Percentiles rank a stretch among this genome's conserved stretches.
phyloP scores from a whole-genome alignment of 2,113 vertebrate species.

The Glaucidium brasilianum region DNA sequence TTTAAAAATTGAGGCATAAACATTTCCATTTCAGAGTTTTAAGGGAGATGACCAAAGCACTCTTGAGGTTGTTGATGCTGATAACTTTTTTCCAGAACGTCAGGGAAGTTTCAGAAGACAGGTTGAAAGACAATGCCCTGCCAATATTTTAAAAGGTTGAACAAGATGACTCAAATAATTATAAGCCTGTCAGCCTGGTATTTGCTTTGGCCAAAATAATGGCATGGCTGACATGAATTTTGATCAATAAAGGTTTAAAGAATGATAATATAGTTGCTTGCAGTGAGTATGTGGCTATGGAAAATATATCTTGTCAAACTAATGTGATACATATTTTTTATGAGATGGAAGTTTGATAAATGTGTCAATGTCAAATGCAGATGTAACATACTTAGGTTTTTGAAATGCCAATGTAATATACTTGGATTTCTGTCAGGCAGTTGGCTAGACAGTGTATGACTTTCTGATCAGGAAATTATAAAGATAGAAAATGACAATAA shows the following conservation, averaged over 20 bases:
- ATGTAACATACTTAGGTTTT: neutral
- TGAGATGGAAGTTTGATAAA: constrained; percentile 9
- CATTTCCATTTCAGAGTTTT: neutral
- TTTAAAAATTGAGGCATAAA: neutral
- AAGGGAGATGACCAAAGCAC: neutral
- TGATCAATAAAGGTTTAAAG: neutral
- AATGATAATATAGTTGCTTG: neutral
- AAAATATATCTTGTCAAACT: neutral
- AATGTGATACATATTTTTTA: neutral
- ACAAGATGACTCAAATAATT: neutral
- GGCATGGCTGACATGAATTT: neutral
- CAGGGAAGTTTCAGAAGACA: neutral
- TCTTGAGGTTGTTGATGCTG: neutral
- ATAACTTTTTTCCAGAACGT: neutral
- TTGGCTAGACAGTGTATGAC: neutral
- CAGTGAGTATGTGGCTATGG: neutral
- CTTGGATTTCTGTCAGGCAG: neutral
- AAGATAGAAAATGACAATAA: neutral
- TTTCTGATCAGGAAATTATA: neutral
- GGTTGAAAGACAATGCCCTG: neutral
- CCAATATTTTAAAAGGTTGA: neutral
- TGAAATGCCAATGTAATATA: neutral
- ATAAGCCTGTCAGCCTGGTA: neutral
- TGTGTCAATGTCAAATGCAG: neutral
- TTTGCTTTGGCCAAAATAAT: constrained; percentile 12